Percentiles rank a stretch among this genome's conserved stretches.
Conservation (phyloP, 2,113 vertebrate genomes). For the Synodontis membranacea region DNA sequence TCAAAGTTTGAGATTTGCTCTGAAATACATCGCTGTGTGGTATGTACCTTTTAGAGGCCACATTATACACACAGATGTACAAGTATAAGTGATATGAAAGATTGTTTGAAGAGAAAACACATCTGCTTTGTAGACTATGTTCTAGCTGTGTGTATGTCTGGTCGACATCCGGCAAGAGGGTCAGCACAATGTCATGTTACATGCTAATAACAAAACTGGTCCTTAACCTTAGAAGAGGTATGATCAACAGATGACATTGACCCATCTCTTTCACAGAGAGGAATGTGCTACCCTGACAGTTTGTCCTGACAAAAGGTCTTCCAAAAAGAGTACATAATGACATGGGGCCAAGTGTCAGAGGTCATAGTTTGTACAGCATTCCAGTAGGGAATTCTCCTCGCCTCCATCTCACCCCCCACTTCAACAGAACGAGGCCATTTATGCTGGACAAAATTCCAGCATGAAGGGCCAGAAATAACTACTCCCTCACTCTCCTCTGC, state of each 20-base stretch:
- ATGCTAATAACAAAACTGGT: slow-evolving; percentile 33
- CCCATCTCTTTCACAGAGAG: slow-evolving; percentile 37
- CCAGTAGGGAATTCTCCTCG: slow-evolving; percentile 54
- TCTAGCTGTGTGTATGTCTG: slow-evolving; percentile 31
- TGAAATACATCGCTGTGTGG: background rate
- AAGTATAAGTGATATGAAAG: slow-evolving; percentile 34
- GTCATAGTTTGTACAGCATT: slow-evolving; percentile 56
- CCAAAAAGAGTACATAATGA: slow-evolving; percentile 40
- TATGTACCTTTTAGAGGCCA: slow-evolving; percentile 5
- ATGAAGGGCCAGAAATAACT: slow-evolving; percentile 66
- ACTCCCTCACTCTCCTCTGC: slow-evolving; percentile 37
- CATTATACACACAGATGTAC: slow-evolving; percentile 36
- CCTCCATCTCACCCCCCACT: slow-evolving; percentile 53
- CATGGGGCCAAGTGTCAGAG: slow-evolving; percentile 58
- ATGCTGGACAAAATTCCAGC: slow-evolving; percentile 49
- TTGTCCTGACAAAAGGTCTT: slow-evolving; percentile 51
- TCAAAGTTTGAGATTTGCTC: slow-evolving; percentile 16
- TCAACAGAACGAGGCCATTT: slow-evolving; percentile 52
- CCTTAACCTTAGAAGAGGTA: slow-evolving; percentile 40
- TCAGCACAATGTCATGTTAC: slow-evolving; percentile 33
- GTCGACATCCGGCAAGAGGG: slow-evolving; percentile 2
- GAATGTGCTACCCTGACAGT: slow-evolving; percentile 49
- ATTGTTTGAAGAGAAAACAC: slow-evolving; percentile 36
- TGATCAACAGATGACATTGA: slow-evolving; percentile 55
- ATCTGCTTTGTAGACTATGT: background rate